phyloP scores from a whole-genome alignment of 2,113 vertebrate species.

The Lophius piscatorius region DNA sequence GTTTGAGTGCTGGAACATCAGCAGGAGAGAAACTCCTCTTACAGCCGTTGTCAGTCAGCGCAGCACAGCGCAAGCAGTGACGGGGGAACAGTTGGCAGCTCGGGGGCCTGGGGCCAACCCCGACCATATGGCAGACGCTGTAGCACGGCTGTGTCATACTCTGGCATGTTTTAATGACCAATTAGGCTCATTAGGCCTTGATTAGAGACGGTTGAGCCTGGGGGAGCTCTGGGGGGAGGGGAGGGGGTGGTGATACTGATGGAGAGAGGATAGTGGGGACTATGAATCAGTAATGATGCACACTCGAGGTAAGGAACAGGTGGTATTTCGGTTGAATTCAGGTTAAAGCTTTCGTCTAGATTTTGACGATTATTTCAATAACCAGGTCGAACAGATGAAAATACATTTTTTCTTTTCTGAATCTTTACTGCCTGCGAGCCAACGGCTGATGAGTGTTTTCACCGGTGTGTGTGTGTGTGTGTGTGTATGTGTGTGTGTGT shows the following conservation, averaged over 20 bases:
- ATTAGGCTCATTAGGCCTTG: constrained; percentile 86
- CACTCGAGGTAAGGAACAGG: constrained; percentile 61
- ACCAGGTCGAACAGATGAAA: too few relatives aligned
- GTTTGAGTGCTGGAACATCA: constrained; percentile 70
- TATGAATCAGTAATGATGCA: constrained; percentile 60
- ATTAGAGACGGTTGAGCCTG: constrained; percentile 78
- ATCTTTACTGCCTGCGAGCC: too few relatives aligned
- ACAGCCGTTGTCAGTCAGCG: constrained; percentile 59
- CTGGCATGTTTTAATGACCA: constrained; percentile 83
- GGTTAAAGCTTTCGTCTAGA: constrained; percentile 28
- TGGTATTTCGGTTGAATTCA: constrained; percentile 37
- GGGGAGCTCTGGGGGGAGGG: constrained; percentile 53
- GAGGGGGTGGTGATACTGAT: constrained; percentile 23
- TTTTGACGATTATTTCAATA: too few relatives aligned
- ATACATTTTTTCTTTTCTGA: too few relatives aligned
- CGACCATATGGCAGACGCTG: constrained; percentile 77
- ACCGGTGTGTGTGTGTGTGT: too few relatives aligned
- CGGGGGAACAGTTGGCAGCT: constrained; percentile 73
- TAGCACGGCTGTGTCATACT: constrained; percentile 73
- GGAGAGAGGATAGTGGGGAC: constrained; percentile 37
- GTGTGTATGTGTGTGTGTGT: too few relatives aligned
- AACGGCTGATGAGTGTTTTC: too few relatives aligned
- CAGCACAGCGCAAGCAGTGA: constrained; percentile 51
- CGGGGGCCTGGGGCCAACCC: constrained; percentile 67
- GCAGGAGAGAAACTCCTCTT: constrained; percentile 59